Conservation (phyloP, 35 echinoderm and acorn worm genomes). For the Apostichopus californicus region DNA sequence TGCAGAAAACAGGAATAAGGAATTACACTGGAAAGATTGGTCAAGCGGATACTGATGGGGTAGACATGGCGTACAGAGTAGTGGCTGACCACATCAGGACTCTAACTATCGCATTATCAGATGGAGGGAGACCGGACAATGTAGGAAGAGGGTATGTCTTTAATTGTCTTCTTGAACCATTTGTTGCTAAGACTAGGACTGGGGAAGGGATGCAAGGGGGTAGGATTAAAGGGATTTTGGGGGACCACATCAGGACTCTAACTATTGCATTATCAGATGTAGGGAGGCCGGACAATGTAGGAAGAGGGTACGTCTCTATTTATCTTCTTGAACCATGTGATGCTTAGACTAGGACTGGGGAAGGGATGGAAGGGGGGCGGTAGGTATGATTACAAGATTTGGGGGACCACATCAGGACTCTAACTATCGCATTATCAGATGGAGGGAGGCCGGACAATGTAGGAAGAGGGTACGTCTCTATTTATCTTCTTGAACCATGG, state of each 20-base stretch:
- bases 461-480: no score
- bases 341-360: no score
- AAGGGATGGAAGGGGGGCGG: conserved; percentile 38
- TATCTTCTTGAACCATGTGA: no score
- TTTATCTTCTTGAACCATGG: no score
- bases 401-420: conserved; percentile 92
- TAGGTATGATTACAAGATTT: conserved; percentile 97
- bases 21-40: conserved; percentile 79
- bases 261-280: conserved; percentile 97
- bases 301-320: conserved; percentile 81
- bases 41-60: conserved; percentile 78
- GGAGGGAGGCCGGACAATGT: conserved; percentile 71
- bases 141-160: conserved; percentile 92
- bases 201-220: neutral
- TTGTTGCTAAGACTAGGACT: no score
- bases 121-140: conserved; percentile 97
- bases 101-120: conserved; percentile 92
- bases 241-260: conserved; percentile 94
- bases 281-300: conserved; percentile 96
- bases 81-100: conserved; percentile 98
- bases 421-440: conserved; percentile 97
- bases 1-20: conserved; percentile 80
- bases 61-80: conserved; percentile 99
- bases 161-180: neutral
- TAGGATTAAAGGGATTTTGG: conserved; percentile 85